Evolutionary conservation across 2,113 vertebrate species (phyloP).

Genomic region (Oxyura jamaicensis): DNA sequence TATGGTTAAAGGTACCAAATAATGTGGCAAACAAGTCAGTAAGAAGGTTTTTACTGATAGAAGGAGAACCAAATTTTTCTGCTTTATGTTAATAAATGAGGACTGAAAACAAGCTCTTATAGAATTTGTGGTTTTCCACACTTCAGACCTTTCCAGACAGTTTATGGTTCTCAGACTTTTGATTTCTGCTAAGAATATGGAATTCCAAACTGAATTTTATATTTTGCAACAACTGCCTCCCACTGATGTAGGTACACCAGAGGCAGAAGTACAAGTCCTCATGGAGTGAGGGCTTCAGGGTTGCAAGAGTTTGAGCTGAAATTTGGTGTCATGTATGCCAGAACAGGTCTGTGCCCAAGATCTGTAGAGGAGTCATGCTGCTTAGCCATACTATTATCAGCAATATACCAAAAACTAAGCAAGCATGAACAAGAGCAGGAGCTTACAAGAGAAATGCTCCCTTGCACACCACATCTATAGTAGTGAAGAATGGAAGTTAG

Average conservation of each 20-base stretch:
- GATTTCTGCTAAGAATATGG: slow-evolving; percentile 43
- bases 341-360: background rate
- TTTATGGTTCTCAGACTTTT: slow-evolving; percentile 25
- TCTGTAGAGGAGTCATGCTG: background rate
- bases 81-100: slow-evolving; percentile 3
- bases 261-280: background rate
- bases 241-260: slow-evolving; percentile 34
- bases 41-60: background rate
- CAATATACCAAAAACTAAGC: background rate
- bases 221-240: slow-evolving; percentile 28
- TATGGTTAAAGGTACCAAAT: background rate
- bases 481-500: background rate
- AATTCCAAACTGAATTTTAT: too few species aligned
- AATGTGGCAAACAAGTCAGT: background rate
- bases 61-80: background rate
- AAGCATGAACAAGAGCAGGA: background rate
- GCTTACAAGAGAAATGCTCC: background rate
- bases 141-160: slow-evolving; percentile 22
- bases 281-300: background rate
- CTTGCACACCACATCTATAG: rapidly evolving
- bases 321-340: background rate
- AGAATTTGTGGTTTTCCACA: slow-evolving; percentile 54
- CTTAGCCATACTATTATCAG: background rate
- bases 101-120: background rate
- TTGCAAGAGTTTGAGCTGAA: background rate